Percentiles rank a stretch among this genome's conserved stretches.
Conservation (phyloP, 2,113 vertebrate species). For the Neodon shergylaensis region DNA sequence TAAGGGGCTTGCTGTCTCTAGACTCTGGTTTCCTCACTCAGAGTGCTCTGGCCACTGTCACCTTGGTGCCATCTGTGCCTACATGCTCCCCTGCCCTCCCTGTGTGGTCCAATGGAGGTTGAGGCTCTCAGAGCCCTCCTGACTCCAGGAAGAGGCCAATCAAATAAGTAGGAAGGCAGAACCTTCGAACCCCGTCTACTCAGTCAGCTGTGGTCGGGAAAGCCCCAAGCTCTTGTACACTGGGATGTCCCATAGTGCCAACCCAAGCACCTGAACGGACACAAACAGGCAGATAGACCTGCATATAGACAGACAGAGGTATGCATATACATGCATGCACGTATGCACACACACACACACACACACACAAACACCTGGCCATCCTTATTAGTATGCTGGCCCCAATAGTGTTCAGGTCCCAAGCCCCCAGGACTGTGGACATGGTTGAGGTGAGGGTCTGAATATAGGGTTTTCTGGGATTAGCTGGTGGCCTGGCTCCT, state of each 20-base stretch:
- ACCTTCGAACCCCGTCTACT: neutral
- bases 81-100: too few relatives aligned
- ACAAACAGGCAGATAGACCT: neutral
- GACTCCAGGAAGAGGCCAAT: neutral
- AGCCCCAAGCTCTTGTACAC: neutral
- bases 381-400: neutral
- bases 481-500: neutral
- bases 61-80: neutral
- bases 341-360: neutral
- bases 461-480: neutral
- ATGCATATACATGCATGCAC: neutral
- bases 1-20: neutral
- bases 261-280: neutral
- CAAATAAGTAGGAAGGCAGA: neutral
- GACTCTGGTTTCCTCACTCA: neutral
- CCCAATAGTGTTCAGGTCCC: neutral
- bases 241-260: neutral
- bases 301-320: too few relatives aligned
- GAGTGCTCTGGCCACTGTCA: neutral
- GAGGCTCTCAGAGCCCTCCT: too few relatives aligned
- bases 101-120: fast-evolving
- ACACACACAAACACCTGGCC: neutral
- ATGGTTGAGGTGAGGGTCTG: neutral
- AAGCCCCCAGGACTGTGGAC: too few relatives aligned
- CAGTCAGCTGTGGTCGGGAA: neutral